Evolutionary conservation across 2,888 invertebrate genomes (phyloP).

Genomic region (Cinara cedri): DNA sequence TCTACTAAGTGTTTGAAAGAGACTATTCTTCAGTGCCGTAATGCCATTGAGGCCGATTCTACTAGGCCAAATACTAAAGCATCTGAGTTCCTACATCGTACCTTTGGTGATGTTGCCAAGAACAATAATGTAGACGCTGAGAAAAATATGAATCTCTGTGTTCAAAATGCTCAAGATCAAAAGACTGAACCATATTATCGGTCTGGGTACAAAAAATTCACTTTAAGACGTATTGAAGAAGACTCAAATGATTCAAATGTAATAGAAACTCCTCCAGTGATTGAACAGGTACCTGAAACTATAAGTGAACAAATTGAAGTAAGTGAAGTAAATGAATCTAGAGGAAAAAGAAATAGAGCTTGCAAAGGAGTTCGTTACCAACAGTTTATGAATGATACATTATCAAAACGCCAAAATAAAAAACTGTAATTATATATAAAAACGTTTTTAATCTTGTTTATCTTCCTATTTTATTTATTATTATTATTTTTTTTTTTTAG

Average conservation of each 20-base stretch:
- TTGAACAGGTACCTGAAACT: constrained; percentile 42
- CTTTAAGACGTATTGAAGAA: constrained; percentile 55
- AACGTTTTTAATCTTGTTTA: neutral
- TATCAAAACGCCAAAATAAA: constrained; percentile 55
- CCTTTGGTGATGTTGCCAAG: constrained; percentile 49
- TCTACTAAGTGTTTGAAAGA: constrained; percentile 51
- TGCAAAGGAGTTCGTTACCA: constrained; percentile 53
- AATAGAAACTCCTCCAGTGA: constrained; percentile 34
- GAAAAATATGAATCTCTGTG: constrained; percentile 50
- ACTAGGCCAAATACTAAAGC: constrained; percentile 36
- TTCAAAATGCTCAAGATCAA: constrained; percentile 46
- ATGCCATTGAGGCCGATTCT: constrained; percentile 43
- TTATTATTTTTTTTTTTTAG: constrained; percentile 1
- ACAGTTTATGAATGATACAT: constrained; percentile 54
- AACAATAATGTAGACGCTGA: constrained; percentile 49
- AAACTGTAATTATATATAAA: constrained; percentile 43
- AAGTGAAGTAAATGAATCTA: constrained; percentile 30
- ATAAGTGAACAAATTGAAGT: constrained; percentile 37
- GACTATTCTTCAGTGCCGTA: constrained; percentile 47
- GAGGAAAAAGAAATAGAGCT: constrained; percentile 49
- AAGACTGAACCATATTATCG: constrained; percentile 57
- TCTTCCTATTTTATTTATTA: neutral
- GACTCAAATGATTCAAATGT: constrained; percentile 51
- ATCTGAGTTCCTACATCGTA: constrained; percentile 52
- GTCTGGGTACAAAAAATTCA: constrained; percentile 54